phyloP scores from a whole-genome alignment of 2,797 vertebrate species.

The Rallus crepitans region DNA sequence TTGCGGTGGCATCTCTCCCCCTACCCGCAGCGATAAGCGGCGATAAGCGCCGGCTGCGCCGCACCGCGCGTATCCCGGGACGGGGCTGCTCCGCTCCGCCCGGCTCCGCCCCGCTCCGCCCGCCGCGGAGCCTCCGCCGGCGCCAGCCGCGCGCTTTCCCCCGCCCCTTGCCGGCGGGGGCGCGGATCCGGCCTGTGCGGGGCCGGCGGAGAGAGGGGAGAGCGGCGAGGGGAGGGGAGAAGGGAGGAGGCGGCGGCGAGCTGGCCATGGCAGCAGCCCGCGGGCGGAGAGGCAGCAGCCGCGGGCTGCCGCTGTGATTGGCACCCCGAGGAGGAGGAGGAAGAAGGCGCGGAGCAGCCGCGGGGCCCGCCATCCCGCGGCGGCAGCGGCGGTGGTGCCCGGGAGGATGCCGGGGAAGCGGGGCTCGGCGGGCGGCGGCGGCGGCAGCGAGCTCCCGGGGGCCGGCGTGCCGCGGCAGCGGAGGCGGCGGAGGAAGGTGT shows the following conservation, averaged over 20 bases:
- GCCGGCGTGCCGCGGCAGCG: conserved; percentile 80
- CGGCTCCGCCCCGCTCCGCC: not conserved
- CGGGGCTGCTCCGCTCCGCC: not conserved
- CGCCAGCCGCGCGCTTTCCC: not conserved
- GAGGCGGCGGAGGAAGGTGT: conserved; percentile 82
- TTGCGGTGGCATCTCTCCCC: not conserved
- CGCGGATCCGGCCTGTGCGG: conserved; percentile 26
- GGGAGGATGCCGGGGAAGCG: conserved; percentile 67
- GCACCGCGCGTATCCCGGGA: not conserved
- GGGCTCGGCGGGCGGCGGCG: conserved; percentile 84
- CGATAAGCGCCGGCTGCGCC: not conserved
- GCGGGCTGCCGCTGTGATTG: conserved; percentile 68
- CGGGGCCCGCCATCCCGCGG: conserved; percentile 60
- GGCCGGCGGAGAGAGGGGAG: conserved; percentile 1
- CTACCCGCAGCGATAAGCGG: not conserved
- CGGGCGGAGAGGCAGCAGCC: conserved; percentile 53
- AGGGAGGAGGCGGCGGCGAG: not conserved
- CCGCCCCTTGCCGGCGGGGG: conserved; percentile 11
- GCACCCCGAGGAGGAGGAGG: conserved; percentile 58
- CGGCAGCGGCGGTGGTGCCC: conserved; percentile 43
- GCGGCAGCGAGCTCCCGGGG: conserved; percentile 80
- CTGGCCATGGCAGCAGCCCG: conserved; percentile 59
- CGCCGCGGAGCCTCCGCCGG: not conserved
- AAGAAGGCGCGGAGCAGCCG: conserved; percentile 23
- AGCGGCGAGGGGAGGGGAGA: conserved; percentile 30